These are phyloP conservation scores for Gorsachius magnificus DNA, from an alignment of 2,797 vertebrate species.

Conservation along the genomic window DNA sequence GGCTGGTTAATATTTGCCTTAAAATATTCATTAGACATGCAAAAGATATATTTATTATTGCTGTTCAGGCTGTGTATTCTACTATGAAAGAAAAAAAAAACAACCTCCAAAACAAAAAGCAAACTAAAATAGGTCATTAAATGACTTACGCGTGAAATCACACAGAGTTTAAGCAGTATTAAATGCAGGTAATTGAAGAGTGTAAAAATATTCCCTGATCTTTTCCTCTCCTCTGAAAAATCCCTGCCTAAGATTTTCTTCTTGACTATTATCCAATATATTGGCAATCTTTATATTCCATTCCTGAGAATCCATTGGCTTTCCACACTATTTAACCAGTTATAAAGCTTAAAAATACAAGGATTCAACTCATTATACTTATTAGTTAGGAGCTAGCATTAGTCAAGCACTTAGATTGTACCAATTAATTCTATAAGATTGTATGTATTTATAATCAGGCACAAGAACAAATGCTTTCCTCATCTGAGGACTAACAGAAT, in stretches of 20 bases:
- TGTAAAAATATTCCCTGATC: not conserved
- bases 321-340: not conserved
- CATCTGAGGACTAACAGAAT: not conserved
- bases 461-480: conserved; percentile 6
- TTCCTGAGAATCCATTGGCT: not conserved
- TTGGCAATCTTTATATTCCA: not conserved
- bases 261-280: not conserved
- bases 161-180: not conserved
- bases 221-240: not conserved
- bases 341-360: not conserved
- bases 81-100: not conserved
- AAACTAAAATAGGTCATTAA: not conserved
- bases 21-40: not conserved
- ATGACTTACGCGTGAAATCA: not conserved
- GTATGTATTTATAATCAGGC: not conserved
- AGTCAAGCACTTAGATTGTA: not conserved
- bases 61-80: not conserved
- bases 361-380: not conserved
- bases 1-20: not conserved
- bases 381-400: not conserved
- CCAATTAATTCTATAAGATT: not conserved
- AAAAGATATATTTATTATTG: not conserved
- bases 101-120: not conserved
- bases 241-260: not conserved
- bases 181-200: not conserved